Percentiles rank a stretch among this genome's conserved stretches.
phyloP scores from a whole-genome alignment of 1,140 invertebrate genomes.

The Yoshiicerus persimilis region DNA sequence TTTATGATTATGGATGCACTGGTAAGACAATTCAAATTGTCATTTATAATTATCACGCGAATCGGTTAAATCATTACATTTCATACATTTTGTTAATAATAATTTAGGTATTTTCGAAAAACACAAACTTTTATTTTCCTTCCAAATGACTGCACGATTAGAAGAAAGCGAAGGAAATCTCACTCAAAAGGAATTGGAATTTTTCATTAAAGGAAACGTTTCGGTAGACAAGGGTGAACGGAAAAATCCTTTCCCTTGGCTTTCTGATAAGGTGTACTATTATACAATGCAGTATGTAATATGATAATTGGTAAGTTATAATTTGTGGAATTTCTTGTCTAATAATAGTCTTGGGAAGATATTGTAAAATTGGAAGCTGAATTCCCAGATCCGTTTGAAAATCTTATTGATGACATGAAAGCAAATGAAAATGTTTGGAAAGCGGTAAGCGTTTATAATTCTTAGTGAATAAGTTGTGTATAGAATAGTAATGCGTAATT shows the following conservation, averaged over 20 bases:
- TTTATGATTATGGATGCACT: slow-evolving; percentile 86
- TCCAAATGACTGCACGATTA: slow-evolving; percentile 83
- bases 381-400: slow-evolving; percentile 67
- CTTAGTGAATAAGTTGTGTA: no score
- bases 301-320: not conserved
- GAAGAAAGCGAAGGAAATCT: slow-evolving; percentile 67
- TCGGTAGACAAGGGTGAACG: slow-evolving; percentile 70
- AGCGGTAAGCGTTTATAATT: slow-evolving; percentile 61
- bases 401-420: slow-evolving; percentile 67
- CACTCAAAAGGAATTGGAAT: slow-evolving; percentile 74
- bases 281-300: not conserved
- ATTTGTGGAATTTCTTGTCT: not conserved
- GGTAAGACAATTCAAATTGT: slow-evolving; percentile 56
- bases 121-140: slow-evolving; percentile 85
- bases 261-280: slow-evolving; percentile 57
- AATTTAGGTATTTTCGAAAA: slow-evolving; percentile 77
- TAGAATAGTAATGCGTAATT: not conserved
- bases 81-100: not conserved
- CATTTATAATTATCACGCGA: not conserved
- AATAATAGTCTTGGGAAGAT: slow-evolving; percentile 71
- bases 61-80: not conserved
- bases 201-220: slow-evolving; percentile 84
- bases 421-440: slow-evolving; percentile 67
- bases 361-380: slow-evolving; percentile 69
- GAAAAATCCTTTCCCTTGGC: slow-evolving; percentile 69